Percentiles rank a stretch among this genome's conserved stretches.
These are phyloP conservation scores for Octonoba sinensis DNA, from an alignment of 2,888 invertebrate genomes.

Conservation along the genomic window DNA sequence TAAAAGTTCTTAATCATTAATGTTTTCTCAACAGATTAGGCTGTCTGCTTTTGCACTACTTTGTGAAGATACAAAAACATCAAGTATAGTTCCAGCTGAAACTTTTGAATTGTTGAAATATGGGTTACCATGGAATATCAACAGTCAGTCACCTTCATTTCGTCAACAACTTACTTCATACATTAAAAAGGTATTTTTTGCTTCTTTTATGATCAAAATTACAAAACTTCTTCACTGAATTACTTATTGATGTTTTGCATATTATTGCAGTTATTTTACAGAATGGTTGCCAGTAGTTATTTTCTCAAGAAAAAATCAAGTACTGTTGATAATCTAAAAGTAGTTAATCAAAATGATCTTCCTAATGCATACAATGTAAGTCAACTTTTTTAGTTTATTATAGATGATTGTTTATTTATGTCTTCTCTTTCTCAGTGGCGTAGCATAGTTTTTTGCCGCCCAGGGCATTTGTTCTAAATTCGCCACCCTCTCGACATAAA, in stretches of 20 bases:
- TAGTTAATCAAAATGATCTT: neutral
- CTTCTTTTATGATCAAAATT: neutral
- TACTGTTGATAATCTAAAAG: neutral
- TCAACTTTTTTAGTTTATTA: too few species aligned
- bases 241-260: neutral
- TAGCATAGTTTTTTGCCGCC: too few species aligned
- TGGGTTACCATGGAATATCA: constrained; percentile 39
- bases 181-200: constrained; percentile 47
- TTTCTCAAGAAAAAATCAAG: constrained; percentile 11
- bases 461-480: too few species aligned
- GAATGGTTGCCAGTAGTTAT: constrained; percentile 38
- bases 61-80: constrained; percentile 81
- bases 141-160: constrained; percentile 60
- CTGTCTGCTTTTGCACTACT: constrained; percentile 79
- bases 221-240: neutral
- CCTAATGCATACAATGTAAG: neutral
- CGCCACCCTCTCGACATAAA: too few species aligned
- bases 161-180: constrained; percentile 60
- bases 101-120: constrained; percentile 78
- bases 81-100: constrained; percentile 76
- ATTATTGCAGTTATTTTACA: constrained; percentile 30
- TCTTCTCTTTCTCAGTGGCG: too few species aligned
- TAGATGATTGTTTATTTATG: too few species aligned
- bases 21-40: constrained; percentile 75
- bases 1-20: neutral